These are phyloP conservation scores for Thalassophryne amazonica DNA, from an alignment of 2,797 vertebrate species.

Conservation along the genomic window DNA sequence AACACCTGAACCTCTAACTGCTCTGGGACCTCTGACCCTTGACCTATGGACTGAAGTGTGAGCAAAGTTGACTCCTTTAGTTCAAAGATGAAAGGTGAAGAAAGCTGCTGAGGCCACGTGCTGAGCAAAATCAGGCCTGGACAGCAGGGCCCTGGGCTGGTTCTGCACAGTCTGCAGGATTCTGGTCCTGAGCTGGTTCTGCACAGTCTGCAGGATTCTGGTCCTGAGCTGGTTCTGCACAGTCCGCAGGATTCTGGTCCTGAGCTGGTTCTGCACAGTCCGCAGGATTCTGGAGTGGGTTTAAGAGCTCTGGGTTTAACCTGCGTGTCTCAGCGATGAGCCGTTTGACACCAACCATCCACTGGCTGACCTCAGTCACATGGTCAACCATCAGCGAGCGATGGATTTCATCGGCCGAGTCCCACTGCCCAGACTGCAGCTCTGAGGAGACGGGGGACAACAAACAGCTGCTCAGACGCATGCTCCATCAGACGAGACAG, in stretches of 20 bases:
- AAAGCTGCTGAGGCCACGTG: not conserved
- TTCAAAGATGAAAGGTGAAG: not conserved
- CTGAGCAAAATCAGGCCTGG: conserved; percentile 8
- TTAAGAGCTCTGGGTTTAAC: conserved; percentile 57
- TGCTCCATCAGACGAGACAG: not conserved
- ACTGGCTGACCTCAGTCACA: conserved; percentile 92
- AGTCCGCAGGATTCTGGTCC: not conserved
- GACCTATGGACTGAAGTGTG: no score
- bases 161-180: no score
- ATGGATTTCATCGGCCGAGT: conserved; percentile 88
- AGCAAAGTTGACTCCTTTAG: no score
- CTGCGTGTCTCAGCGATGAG: conserved; percentile 87
- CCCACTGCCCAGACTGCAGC: conserved; percentile 79
- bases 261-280: no score
- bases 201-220: not conserved
- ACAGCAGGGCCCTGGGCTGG: not conserved
- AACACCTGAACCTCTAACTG: no score
- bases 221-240: not conserved
- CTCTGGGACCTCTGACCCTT: no score
- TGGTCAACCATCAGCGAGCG: conserved; percentile 93
- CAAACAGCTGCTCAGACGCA: not conserved
- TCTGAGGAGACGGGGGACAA: conserved; percentile 67
- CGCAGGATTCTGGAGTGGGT: not conserved
- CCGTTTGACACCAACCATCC: conserved; percentile 94
- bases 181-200: not conserved